These are phyloP conservation scores for Trachelus iudaicus DNA, from an alignment of 2,888 invertebrate species.

Conservation along the genomic window DNA sequence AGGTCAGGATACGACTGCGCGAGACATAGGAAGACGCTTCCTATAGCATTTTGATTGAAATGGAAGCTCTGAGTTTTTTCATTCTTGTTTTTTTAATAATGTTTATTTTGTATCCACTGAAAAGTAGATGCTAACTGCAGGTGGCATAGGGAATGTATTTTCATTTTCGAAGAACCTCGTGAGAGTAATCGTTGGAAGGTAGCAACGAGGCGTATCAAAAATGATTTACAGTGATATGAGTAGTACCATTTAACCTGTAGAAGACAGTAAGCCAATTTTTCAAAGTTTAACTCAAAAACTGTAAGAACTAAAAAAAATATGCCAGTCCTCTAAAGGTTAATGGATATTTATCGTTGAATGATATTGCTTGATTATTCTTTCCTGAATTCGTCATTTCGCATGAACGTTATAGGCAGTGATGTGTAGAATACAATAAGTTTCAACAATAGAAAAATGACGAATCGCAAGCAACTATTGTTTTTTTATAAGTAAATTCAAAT, in stretches of 20 bases:
- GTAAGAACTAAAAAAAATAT: no score
- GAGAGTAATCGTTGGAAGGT: not conserved
- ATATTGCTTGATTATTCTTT: not conserved
- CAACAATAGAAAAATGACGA: not conserved
- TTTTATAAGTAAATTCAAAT: not conserved
- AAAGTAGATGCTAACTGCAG: slow-evolving; percentile 29
- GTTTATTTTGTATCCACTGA: slow-evolving; percentile 30
- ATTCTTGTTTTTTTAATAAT: slow-evolving; percentile 26
- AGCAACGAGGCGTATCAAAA: not conserved
- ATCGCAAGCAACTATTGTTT: not conserved
- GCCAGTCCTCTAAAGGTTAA: not conserved
- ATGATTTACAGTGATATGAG: not conserved
- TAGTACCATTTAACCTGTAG: not conserved
- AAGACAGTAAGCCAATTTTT: no score
- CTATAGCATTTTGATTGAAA: slow-evolving; percentile 49
- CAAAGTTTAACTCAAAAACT: no score
- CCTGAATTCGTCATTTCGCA: not conserved
- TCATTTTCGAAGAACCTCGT: slow-evolving; percentile 13
- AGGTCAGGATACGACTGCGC: slow-evolving; percentile 31
- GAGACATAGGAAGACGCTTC: slow-evolving; percentile 56
- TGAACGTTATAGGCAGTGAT: not conserved
- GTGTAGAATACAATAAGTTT: not conserved
- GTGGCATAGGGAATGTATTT: slow-evolving; percentile 17
- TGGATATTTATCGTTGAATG: not conserved
- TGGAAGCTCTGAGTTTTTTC: slow-evolving; percentile 50